These are phyloP conservation scores for Osmerus mordax DNA, from an alignment of 2,113 vertebrate genomes.

Conservation along the genomic window DNA sequence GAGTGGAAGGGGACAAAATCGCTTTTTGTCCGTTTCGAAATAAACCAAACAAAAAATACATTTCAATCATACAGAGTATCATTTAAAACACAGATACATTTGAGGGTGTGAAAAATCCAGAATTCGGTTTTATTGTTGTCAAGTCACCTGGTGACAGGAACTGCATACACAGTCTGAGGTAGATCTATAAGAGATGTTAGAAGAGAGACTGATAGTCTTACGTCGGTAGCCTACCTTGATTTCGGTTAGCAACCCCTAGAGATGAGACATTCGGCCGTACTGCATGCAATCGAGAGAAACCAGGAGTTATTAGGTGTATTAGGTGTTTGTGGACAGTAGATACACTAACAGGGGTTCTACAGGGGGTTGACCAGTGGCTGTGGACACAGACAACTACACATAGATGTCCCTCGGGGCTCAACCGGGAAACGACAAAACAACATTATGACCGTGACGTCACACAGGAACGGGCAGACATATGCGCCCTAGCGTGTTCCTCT, in stretches of 20 bases:
- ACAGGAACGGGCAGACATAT: slow-evolving; percentile 82
- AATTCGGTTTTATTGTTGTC: background rate
- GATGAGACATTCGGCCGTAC: slow-evolving; percentile 98
- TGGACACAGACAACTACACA: slow-evolving; percentile 76
- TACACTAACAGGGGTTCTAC: slow-evolving; percentile 58
- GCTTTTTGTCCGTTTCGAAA: background rate
- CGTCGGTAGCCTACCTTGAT: slow-evolving; percentile 92
- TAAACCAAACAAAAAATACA: too few species aligned
- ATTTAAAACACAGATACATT: slow-evolving; percentile 14
- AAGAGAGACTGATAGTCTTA: slow-evolving; percentile 63
- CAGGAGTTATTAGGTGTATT: slow-evolving; percentile 89
- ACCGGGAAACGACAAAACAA: slow-evolving; percentile 73
- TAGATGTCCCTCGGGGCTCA: slow-evolving; percentile 72
- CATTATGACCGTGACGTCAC: slow-evolving; percentile 76
- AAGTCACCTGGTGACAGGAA: background rate
- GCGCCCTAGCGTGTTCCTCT: slow-evolving; percentile 72
- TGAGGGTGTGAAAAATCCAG: background rate
- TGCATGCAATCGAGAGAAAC: slow-evolving; percentile 93
- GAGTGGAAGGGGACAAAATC: background rate
- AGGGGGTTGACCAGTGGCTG: slow-evolving; percentile 44
- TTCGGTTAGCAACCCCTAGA: slow-evolving; percentile 99
- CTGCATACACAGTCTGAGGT: slow-evolving; percentile 1
- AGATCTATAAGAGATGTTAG: slow-evolving; percentile 46
- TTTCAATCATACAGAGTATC: background rate
- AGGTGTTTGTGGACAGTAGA: slow-evolving; percentile 57